phyloP scores from a whole-genome alignment of 2,888 invertebrate genomes.

The Dorcus parallelipipedus region DNA sequence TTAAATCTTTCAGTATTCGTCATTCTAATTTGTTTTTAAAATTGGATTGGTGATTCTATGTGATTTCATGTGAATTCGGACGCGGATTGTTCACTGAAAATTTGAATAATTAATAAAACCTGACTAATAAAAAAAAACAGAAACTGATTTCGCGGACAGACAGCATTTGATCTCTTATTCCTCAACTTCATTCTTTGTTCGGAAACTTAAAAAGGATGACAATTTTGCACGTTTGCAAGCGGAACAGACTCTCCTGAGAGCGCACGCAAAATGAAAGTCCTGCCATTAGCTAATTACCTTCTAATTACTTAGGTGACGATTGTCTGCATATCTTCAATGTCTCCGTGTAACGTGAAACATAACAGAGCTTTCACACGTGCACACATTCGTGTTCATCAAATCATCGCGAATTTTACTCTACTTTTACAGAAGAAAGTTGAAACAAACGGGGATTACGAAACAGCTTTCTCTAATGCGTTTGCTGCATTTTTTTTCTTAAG shows the following conservation, averaged over 20 bases:
- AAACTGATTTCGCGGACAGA: too few relatives aligned
- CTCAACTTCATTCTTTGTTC: too few relatives aligned
- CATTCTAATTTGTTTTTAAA: too few relatives aligned
- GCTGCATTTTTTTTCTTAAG: background rate
- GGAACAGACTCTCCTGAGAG: background rate
- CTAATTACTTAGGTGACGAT: conserved; percentile 14
- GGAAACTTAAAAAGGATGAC: background rate
- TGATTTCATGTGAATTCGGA: too few relatives aligned
- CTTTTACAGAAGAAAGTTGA: background rate
- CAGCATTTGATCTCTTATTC: too few relatives aligned
- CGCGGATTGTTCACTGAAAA: too few relatives aligned
- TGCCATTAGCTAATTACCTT: conserved; percentile 20
- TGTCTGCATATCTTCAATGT: conserved; percentile 1
- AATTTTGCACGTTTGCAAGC: background rate
- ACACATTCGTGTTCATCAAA: background rate
- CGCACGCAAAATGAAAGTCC: conserved; percentile 1
- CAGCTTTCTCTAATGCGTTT: background rate
- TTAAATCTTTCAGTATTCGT: too few relatives aligned
- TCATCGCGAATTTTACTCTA: background rate
- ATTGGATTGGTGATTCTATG: too few relatives aligned
- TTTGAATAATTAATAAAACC: too few relatives aligned
- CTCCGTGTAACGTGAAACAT: background rate
- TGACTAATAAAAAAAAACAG: too few relatives aligned
- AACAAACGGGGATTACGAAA: background rate
- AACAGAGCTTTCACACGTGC: background rate